phyloP scores from a whole-genome alignment of 2,797 vertebrate species.

The Sebastes hopkinsi region DNA sequence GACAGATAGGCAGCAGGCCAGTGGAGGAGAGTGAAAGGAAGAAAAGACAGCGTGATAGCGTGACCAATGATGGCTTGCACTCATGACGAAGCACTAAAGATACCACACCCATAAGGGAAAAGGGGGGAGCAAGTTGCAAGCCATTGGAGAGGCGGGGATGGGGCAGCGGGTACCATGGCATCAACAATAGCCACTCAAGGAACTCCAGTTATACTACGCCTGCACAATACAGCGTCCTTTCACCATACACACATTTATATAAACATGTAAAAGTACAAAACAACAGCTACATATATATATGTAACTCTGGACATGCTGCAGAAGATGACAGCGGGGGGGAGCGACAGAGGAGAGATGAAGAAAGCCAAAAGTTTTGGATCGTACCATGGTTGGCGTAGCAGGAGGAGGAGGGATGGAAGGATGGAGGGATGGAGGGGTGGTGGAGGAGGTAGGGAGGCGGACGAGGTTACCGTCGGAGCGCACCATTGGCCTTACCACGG shows the following conservation, averaged over 20 bases:
- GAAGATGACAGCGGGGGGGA: slow-evolving; percentile 46
- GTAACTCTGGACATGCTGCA: slow-evolving; percentile 68
- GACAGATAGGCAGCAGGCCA: slow-evolving; percentile 24
- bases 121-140: slow-evolving; percentile 27
- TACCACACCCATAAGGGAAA: slow-evolving; percentile 54
- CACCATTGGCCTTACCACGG: slow-evolving; percentile 97
- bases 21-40: slow-evolving; percentile 40
- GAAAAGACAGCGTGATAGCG: slow-evolving; percentile 51
- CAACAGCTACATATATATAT: not conserved
- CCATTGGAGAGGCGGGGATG: slow-evolving; percentile 17
- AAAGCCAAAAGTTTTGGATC: slow-evolving; percentile 48
- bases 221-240: slow-evolving; percentile 40
- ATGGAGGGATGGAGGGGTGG: slow-evolving; percentile 58
- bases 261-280: slow-evolving; percentile 40
- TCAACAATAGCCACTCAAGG: slow-evolving; percentile 59
- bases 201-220: slow-evolving; percentile 37
- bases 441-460: slow-evolving; percentile 69
- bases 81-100: slow-evolving; percentile 59
- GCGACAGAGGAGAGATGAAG: slow-evolving; percentile 33
- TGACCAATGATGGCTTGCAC: slow-evolving; percentile 66
- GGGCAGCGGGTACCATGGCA: slow-evolving; percentile 51
- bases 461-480: slow-evolving; percentile 83
- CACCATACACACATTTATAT: slow-evolving; percentile 19
- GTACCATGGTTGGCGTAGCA: slow-evolving; percentile 55
- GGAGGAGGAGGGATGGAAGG: slow-evolving; percentile 53